phyloP scores from a whole-genome alignment of 2,113 vertebrate genomes.

The Hemichromis elongatus region DNA sequence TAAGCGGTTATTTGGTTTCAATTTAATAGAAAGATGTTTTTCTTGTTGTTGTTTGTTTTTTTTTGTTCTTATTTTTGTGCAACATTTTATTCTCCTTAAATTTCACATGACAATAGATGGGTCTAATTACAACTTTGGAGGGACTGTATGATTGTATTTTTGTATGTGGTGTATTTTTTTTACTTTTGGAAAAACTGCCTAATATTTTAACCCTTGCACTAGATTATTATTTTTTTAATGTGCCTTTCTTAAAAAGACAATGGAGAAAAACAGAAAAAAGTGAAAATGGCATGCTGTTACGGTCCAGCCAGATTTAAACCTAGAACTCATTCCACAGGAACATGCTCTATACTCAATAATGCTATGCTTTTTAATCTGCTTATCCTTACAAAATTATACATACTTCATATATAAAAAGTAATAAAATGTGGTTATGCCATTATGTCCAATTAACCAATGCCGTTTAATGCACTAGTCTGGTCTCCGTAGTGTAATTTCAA shows the following conservation, averaged over 20 bases:
- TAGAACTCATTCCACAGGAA: not conserved
- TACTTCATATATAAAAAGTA: not conserved
- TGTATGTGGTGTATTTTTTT: not conserved
- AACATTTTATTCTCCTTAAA: not conserved
- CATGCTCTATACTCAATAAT: not conserved
- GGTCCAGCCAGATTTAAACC: not conserved
- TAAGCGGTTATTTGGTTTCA: not conserved
- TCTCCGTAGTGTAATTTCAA: not conserved
- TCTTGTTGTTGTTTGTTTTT: no score
- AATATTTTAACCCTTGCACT: not conserved
- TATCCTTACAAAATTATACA: not conserved
- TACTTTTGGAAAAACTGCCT: not conserved
- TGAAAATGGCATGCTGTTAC: not conserved
- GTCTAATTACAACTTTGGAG: not conserved
- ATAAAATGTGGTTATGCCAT: not conserved
- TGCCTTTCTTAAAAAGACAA: not conserved
- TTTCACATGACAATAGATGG: not conserved
- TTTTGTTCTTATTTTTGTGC: not conserved
- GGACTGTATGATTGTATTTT: not conserved
- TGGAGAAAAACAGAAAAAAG: not conserved
- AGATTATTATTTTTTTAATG: not conserved
- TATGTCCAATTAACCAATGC: not conserved
- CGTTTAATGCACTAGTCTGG: not conserved
- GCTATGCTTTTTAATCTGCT: not conserved
- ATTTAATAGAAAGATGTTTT: not conserved